phyloP scores from a whole-genome alignment of 1,140 invertebrate genomes.

The Nasonia giraulti region DNA sequence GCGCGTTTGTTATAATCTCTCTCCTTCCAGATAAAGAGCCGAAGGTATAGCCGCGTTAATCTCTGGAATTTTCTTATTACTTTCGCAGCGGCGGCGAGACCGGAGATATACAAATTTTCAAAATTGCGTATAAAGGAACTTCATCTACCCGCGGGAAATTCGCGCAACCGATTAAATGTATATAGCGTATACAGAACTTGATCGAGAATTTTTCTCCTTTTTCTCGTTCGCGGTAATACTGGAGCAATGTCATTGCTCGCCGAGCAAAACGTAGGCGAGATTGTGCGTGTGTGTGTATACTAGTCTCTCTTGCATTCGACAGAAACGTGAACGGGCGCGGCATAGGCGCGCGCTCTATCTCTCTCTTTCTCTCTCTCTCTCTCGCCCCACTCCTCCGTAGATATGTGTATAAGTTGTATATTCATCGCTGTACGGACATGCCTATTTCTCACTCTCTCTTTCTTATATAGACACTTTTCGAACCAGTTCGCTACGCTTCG shows the following conservation, averaged over 20 bases:
- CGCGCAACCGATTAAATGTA: too few relatives aligned
- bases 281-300: neutral
- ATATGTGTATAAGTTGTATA: neutral
- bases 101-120: too few relatives aligned
- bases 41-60: slow-evolving; percentile 31
- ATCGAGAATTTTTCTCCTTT: neutral
- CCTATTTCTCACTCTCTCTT: slow-evolving; percentile 43
- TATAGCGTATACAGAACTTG: neutral
- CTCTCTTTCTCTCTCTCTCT: neutral
- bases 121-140: too few relatives aligned
- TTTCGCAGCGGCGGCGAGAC: slow-evolving; percentile 6
- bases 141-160: too few relatives aligned
- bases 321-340: slow-evolving; percentile 41
- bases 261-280: slow-evolving; percentile 10
- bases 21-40: neutral
- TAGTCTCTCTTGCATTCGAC: slow-evolving; percentile 32
- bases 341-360: slow-evolving; percentile 37
- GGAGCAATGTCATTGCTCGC: slow-evolving; percentile 40
- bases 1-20: slow-evolving; percentile 28
- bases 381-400: neutral
- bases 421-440: neutral
- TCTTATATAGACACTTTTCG: slow-evolving; percentile 19
- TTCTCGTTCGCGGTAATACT: neutral
- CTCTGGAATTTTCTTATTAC: slow-evolving; percentile 47
- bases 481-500: too few relatives aligned